A percentile compares a stretch with the other conserved stretches of the same genome.
Conservation (phyloP, 2,797 vertebrate species). For the Diplodus puntazzo region DNA sequence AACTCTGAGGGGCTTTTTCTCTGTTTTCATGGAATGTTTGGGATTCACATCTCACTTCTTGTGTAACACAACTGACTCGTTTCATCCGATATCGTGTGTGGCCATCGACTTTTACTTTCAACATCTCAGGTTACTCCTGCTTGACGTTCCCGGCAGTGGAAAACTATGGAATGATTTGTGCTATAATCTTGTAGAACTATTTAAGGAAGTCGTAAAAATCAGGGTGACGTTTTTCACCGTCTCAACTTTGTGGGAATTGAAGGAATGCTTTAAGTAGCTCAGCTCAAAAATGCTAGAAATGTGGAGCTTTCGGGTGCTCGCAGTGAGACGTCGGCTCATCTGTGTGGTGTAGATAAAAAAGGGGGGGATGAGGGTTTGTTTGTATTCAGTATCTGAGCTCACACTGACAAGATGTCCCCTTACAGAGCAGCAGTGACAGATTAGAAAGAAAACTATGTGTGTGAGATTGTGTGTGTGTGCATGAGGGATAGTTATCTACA, state of each 20-base stretch:
- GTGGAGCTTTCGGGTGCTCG: slow-evolving; percentile 25
- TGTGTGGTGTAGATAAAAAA: slow-evolving; percentile 41
- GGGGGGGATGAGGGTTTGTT: not conserved
- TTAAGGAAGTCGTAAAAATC: slow-evolving; percentile 64
- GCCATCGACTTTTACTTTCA: slow-evolving; percentile 15
- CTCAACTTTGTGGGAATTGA: slow-evolving; percentile 53
- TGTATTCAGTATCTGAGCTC: slow-evolving; percentile 11
- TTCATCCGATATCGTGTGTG: slow-evolving; percentile 27
- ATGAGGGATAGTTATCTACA: slow-evolving; percentile 47
- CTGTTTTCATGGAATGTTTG: slow-evolving; percentile 74
- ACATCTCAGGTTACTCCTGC: slow-evolving; percentile 42
- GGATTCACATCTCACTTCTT: slow-evolving; percentile 19
- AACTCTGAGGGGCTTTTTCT: slow-evolving; percentile 17
- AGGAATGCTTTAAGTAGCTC: slow-evolving; percentile 77
- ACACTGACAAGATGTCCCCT: slow-evolving; percentile 7
- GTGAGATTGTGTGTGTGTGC: slow-evolving; percentile 46
- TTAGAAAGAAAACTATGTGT: slow-evolving; percentile 24
- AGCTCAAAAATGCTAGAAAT: slow-evolving; percentile 23
- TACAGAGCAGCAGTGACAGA: slow-evolving; percentile 46
- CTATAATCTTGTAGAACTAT: slow-evolving; percentile 75
- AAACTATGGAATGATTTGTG: slow-evolving; percentile 87
- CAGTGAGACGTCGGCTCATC: slow-evolving; percentile 46
- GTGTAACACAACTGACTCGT: not conserved
- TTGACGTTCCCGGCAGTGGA: slow-evolving; percentile 81
- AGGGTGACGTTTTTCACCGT: slow-evolving; percentile 36